Evolutionary conservation across 2,888 invertebrate species (phyloP).

Genomic region (Nephrotoma guestfalica): DNA sequence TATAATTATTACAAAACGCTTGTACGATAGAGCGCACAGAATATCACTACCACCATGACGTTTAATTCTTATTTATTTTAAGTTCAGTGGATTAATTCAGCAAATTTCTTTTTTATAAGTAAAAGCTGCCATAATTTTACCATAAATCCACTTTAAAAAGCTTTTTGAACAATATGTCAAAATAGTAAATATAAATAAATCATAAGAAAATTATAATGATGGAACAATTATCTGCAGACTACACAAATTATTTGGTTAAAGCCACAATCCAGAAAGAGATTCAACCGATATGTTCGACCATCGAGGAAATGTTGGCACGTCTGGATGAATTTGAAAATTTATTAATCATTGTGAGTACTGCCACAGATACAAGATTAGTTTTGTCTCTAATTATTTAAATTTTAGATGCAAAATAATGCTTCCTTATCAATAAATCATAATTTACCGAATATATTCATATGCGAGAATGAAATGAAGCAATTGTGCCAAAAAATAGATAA

Average conservation of each 20-base stretch:
- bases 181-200: background rate
- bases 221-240: slow-evolving; percentile 38
- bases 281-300: slow-evolving; percentile 42
- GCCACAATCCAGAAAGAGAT: slow-evolving; percentile 37
- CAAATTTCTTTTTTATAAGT: background rate
- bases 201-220: slow-evolving; percentile 27
- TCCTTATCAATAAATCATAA: slow-evolving; percentile 29
- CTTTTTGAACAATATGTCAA: background rate
- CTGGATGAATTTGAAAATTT: slow-evolving; percentile 50
- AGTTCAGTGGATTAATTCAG: background rate
- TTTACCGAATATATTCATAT: slow-evolving; percentile 37
- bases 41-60: slow-evolving; percentile 1
- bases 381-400: background rate
- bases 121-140: background rate
- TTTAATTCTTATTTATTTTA: background rate
- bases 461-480: slow-evolving; percentile 36
- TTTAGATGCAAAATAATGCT: slow-evolving; percentile 25
- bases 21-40: background rate
- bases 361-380: slow-evolving; percentile 13
- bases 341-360: slow-evolving; percentile 38
- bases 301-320: slow-evolving; percentile 51
- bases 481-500: slow-evolving; percentile 41
- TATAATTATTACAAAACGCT: background rate
- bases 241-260: slow-evolving; percentile 38
- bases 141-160: background rate